phyloP scores from a whole-genome alignment of 2,888 invertebrate species.

The Drosophila glabriapex region DNA sequence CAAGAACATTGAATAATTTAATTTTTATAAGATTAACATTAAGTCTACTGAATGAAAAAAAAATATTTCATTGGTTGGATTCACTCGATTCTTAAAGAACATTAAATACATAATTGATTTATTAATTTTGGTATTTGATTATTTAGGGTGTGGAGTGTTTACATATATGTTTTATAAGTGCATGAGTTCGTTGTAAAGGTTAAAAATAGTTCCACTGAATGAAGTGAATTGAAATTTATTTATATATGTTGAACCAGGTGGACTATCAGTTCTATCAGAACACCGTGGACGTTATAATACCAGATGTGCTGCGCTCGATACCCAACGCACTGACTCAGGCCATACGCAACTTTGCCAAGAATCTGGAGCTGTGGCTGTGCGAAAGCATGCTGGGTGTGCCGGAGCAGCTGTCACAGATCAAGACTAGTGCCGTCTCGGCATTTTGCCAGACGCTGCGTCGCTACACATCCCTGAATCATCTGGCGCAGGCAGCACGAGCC shows the following conservation, averaged over 20 bases:
- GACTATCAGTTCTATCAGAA: constrained; percentile 98
- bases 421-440: constrained; percentile 94
- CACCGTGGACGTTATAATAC: constrained; percentile 97
- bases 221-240: not conserved
- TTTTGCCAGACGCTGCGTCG: constrained; percentile 97
- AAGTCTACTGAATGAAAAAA: not conserved
- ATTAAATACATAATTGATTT: not conserved
- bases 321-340: constrained; percentile 97
- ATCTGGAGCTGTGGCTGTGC: constrained; percentile 95
- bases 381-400: constrained; percentile 95
- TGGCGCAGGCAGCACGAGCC: constrained; percentile 94
- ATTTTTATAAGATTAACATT: not conserved
- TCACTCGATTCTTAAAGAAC: not conserved
- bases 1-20: not conserved
- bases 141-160: not conserved
- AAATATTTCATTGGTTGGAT: not conserved
- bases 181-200: not conserved
- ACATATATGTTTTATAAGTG: not conserved
- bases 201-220: not conserved
- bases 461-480: constrained; percentile 98
- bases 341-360: constrained; percentile 96
- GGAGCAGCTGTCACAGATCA: constrained; percentile 91
- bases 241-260: constrained; percentile 85
- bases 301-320: constrained; percentile 97
- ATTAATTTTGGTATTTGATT: not conserved